A percentile compares a stretch with the other conserved stretches of the same genome.
These are phyloP conservation scores for Prochilodus magdalenae DNA, from an alignment of 2,113 vertebrate genomes.

Conservation along the genomic window DNA sequence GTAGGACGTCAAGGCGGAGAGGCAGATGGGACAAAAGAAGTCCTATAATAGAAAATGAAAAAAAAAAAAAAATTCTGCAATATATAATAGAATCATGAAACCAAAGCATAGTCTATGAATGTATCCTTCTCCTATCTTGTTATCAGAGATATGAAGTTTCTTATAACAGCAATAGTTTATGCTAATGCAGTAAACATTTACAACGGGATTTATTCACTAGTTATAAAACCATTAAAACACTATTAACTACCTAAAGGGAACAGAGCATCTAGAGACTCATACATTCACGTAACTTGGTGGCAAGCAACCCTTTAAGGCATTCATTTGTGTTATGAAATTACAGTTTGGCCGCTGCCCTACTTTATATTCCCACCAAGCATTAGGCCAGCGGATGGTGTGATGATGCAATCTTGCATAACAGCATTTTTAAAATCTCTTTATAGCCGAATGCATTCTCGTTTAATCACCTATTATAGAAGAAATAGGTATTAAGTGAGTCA, in stretches of 20 bases:
- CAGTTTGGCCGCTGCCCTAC: background rate
- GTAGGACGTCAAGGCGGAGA: background rate
- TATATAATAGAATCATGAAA: too few species aligned
- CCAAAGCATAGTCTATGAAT: too few species aligned
- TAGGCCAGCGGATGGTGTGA: background rate
- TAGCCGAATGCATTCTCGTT: background rate
- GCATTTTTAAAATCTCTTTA: background rate
- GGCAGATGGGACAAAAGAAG: background rate
- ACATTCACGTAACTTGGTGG: background rate
- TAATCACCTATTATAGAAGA: background rate
- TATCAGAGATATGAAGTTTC: too few species aligned
- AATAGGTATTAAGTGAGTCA: background rate
- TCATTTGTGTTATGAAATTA: background rate
- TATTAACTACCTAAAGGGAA: background rate
- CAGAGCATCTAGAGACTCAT: background rate
- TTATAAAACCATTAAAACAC: background rate
- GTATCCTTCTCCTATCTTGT: too few species aligned
- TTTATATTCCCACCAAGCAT: slow-evolving; percentile 3
- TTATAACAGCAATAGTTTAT: too few species aligned
- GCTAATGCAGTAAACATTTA: background rate
- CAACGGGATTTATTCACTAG: background rate
- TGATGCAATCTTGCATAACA: background rate
- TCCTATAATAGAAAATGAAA: too few species aligned
- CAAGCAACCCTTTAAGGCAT: background rate
- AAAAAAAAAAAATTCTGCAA: too few species aligned